Conservation (phyloP, 2,797 vertebrate genomes). For the Sebastes taczanowskii region DNA sequence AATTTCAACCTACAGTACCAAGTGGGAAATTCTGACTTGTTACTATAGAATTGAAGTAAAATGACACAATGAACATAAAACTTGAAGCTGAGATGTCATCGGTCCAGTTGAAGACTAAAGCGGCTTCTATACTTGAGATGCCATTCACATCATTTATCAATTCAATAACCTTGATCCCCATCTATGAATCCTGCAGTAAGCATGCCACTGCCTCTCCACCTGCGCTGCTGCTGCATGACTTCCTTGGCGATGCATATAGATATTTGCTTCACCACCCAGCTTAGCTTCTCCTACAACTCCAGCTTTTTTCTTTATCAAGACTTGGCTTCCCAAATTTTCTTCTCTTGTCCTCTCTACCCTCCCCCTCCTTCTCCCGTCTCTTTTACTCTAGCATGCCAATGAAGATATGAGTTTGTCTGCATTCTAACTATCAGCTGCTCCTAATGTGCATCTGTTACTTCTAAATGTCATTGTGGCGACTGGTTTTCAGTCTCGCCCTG, state of each 20-base stretch:
- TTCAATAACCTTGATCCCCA: neutral
- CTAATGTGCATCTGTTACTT: conserved; percentile 16
- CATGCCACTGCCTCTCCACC: conserved; percentile 17
- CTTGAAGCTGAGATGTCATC: neutral
- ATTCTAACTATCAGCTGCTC: conserved; percentile 36
- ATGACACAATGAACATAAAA: neutral
- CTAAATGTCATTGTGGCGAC: conserved; percentile 13
- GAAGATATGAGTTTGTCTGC: conserved; percentile 44
- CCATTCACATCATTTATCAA: neutral
- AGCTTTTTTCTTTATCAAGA: conserved; percentile 22
- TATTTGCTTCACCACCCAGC: neutral
- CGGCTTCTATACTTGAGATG: neutral
- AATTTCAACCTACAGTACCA: neutral
- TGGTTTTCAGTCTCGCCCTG: conserved; percentile 30
- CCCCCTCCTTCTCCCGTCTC: neutral
- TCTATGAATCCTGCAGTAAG: neutral
- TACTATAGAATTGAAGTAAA: neutral
- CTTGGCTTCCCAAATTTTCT: neutral
- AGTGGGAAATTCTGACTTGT: neutral
- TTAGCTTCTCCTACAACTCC: neutral
- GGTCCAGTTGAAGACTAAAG: neutral
- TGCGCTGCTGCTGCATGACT: conserved; percentile 36
- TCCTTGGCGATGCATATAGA: neutral
- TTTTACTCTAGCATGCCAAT: conserved; percentile 56
- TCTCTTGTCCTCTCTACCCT: neutral